These are phyloP conservation scores for Palythoa caribaeorum DNA, from an alignment of 92 coral and sea anemone genomes.

Conservation along the genomic window DNA sequence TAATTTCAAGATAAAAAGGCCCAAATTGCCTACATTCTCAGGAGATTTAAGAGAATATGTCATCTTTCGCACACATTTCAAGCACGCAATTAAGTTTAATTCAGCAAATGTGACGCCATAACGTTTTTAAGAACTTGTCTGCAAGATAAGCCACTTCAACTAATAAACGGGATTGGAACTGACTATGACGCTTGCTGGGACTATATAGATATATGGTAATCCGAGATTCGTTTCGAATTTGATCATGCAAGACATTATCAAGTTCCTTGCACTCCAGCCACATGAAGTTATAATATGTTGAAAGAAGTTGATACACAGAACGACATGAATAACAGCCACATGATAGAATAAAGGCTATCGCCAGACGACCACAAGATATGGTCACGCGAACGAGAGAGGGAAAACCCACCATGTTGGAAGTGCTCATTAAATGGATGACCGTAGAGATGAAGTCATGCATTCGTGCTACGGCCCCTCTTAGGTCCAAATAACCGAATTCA, in stretches of 20 bases:
- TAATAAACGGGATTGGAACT: slow-evolving; percentile 71
- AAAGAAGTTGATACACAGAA: slow-evolving; percentile 34
- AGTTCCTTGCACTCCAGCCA: too few relatives aligned
- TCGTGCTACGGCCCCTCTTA: too few relatives aligned
- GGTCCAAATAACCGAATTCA: slow-evolving; percentile 27
- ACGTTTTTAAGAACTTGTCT: slow-evolving; percentile 63
- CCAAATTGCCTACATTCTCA: slow-evolving; percentile 68
- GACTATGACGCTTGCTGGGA: slow-evolving; percentile 45
- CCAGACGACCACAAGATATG: slow-evolving; percentile 49
- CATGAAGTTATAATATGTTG: slow-evolving; percentile 5
- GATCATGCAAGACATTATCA: too few relatives aligned
- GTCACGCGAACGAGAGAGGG: slow-evolving; percentile 70
- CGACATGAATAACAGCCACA: slow-evolving; percentile 56
- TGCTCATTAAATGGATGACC: too few relatives aligned
- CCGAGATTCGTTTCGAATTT: too few relatives aligned
- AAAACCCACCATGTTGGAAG: slow-evolving; percentile 51
- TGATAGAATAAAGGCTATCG: slow-evolving; percentile 4
- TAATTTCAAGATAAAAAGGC: slow-evolving; percentile 63
- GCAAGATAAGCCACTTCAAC: slow-evolving; percentile 62
- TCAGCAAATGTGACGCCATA: slow-evolving; percentile 60
- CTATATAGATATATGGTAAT: too few relatives aligned
- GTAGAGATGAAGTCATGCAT: too few relatives aligned
- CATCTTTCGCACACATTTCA: slow-evolving; percentile 45
- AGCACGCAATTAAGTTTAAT: slow-evolving; percentile 64
- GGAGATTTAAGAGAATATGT: slow-evolving; percentile 9